A percentile compares a stretch with the other conserved stretches of the same genome.
These are phyloP conservation scores for Trilocha varians DNA, from an alignment of 2,888 invertebrate species.

Conservation along the genomic window DNA sequence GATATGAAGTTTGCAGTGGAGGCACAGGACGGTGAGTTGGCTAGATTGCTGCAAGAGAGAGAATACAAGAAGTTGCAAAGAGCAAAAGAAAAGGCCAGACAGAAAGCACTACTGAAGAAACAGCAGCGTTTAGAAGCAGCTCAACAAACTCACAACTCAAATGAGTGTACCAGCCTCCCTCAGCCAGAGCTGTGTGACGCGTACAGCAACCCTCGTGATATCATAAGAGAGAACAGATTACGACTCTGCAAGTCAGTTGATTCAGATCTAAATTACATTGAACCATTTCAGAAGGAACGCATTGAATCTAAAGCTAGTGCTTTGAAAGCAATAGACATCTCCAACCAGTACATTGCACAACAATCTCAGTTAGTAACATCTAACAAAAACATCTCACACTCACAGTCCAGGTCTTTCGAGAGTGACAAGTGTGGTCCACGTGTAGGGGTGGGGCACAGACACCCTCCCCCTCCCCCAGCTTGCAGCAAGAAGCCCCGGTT, in stretches of 20 bases:
- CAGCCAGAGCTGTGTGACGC: conserved; percentile 59
- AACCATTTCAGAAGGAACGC: conserved; percentile 64
- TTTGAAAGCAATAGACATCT: conserved; percentile 53
- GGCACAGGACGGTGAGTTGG: conserved; percentile 63
- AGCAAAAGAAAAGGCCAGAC: conserved; percentile 62
- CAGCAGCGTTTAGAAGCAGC: conserved; percentile 48
- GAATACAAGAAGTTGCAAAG: conserved; percentile 64
- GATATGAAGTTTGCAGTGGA: conserved; percentile 67
- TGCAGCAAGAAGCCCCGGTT: conserved; percentile 61
- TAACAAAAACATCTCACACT: conserved; percentile 34
- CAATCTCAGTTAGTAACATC: conserved; percentile 39
- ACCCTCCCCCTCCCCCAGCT: conserved; percentile 56
- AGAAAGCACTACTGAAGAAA: conserved; percentile 61
- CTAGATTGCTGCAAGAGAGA: conserved; percentile 55
- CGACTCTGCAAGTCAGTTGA: conserved; percentile 63
- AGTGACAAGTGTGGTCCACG: conserved; percentile 28
- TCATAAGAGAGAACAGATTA: conserved; percentile 52
- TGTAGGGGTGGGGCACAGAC: conserved; percentile 42
- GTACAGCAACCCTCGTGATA: conserved; percentile 60
- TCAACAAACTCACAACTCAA: conserved; percentile 21
- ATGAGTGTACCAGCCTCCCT: conserved; percentile 17
- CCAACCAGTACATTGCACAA: conserved; percentile 49
- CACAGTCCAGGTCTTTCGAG: conserved; percentile 43
- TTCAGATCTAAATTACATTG: conserved; percentile 63
- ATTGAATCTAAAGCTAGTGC: conserved; percentile 65